A percentile compares a stretch with the other conserved stretches of the same genome.
These are phyloP conservation scores for Euplagia quadripunctaria DNA, from an alignment of 2,888 invertebrate genomes.

Conservation along the genomic window DNA sequence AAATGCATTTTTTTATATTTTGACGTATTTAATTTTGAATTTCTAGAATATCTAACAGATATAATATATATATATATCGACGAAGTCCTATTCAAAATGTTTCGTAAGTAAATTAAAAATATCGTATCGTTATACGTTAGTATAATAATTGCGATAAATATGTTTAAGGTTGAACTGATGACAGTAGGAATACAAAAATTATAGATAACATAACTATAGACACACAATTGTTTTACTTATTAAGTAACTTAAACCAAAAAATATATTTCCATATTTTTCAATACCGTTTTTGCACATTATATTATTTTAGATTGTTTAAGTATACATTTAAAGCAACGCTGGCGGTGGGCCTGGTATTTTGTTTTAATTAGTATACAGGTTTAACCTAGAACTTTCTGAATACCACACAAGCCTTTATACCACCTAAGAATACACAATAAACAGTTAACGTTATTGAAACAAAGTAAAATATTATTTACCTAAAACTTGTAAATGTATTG, in stretches of 20 bases:
- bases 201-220: no score
- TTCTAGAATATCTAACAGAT: background rate
- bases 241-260: no score
- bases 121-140: background rate
- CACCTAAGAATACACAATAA: constrained; percentile 13
- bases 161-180: no score
- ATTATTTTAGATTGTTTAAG: no score
- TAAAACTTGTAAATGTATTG: constrained; percentile 45
- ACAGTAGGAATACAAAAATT: no score
- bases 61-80: no score
- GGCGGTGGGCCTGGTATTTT: background rate
- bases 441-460: constrained; percentile 16
- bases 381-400: background rate
- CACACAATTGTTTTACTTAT: no score
- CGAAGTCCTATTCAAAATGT: background rate
- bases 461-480: constrained; percentile 35
- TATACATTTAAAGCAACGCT: no score
- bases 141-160: background rate
- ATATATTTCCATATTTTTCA: no score
- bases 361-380: background rate
- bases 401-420: background rate
- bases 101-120: background rate
- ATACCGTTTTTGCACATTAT: no score
- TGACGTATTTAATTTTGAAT: background rate
- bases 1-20: no score